These are phyloP conservation scores for Sebastes vulpes DNA, from an alignment of 2,797 vertebrate genomes.

Conservation along the genomic window DNA sequence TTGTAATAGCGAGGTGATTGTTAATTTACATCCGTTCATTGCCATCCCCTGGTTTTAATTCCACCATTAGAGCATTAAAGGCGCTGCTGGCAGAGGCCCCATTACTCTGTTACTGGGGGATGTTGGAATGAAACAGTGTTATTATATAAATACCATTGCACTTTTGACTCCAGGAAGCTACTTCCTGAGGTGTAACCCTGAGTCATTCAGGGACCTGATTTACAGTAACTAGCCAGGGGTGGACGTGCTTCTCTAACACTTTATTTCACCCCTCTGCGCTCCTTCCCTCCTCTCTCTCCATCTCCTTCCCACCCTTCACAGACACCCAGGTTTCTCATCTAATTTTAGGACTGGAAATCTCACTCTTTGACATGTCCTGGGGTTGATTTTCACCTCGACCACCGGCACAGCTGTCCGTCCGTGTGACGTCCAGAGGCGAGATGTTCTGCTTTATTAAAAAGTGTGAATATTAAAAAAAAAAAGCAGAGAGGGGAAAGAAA, in stretches of 20 bases:
- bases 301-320: slow-evolving; percentile 75
- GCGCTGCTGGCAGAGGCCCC: slow-evolving; percentile 70
- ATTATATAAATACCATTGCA: slow-evolving; percentile 89
- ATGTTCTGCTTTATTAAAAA: slow-evolving; percentile 86
- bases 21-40: slow-evolving; percentile 82
- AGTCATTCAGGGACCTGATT: slow-evolving; percentile 83
- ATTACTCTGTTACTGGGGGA: slow-evolving; percentile 72
- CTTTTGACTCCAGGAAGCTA: slow-evolving; percentile 88
- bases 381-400: slow-evolving; percentile 88
- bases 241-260: slow-evolving; percentile 81
- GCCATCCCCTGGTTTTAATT: slow-evolving; percentile 82
- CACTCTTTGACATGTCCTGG: slow-evolving; percentile 86
- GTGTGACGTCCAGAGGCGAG: slow-evolving; percentile 79
- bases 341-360: slow-evolving; percentile 86
- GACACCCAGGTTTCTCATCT: slow-evolving; percentile 82
- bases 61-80: slow-evolving; percentile 74
- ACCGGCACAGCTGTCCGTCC: slow-evolving; percentile 85
- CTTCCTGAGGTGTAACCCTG: slow-evolving; percentile 84
- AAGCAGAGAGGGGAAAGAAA: slow-evolving; percentile 5
- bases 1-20: slow-evolving; percentile 69
- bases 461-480: slow-evolving; percentile 75
- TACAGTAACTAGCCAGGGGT: slow-evolving; percentile 84
- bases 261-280: slow-evolving; percentile 65
- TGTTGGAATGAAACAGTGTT: slow-evolving; percentile 85
- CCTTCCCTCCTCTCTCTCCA: slow-evolving; percentile 42